Evolutionary conservation across 2,113 vertebrate species (phyloP).

Genomic region (Colinus virginianus): DNA sequence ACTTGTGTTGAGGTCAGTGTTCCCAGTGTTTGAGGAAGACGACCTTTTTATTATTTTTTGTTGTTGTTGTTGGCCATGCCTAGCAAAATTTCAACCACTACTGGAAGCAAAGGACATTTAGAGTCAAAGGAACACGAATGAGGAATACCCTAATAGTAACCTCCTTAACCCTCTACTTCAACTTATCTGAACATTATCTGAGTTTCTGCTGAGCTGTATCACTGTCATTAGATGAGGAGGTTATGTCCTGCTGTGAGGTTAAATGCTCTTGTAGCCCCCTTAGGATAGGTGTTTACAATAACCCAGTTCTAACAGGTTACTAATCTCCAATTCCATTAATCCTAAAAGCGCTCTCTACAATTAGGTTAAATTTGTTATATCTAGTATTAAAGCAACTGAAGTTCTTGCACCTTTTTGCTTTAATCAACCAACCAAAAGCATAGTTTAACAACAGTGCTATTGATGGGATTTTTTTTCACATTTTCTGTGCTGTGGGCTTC

Average conservation of each 20-base stretch:
- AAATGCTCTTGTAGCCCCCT: not conserved
- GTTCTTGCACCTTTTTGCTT: not conserved
- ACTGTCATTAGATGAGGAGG: not conserved
- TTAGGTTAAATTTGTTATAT: not conserved
- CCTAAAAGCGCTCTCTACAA: not conserved
- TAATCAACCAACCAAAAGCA: not conserved
- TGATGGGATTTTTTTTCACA: accelerated
- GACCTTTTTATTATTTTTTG: not conserved
- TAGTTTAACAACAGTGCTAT: accelerated
- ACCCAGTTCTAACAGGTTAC: not conserved
- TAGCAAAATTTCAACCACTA: not conserved
- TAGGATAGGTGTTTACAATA: not conserved
- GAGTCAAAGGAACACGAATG: not conserved
- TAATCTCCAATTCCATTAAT: not conserved
- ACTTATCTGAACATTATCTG: accelerated
- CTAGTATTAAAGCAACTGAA: not conserved
- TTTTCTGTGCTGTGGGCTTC: not conserved
- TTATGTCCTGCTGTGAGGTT: not conserved
- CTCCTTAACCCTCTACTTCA: not conserved
- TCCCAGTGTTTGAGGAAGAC: not conserved
- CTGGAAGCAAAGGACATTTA: not conserved
- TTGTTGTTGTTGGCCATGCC: not conserved
- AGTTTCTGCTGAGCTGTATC: not conserved
- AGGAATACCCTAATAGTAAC: accelerated
- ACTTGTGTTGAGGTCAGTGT: not conserved